Conservation (phyloP, 2,797 vertebrate species). For the Mallotus villosus region DNA sequence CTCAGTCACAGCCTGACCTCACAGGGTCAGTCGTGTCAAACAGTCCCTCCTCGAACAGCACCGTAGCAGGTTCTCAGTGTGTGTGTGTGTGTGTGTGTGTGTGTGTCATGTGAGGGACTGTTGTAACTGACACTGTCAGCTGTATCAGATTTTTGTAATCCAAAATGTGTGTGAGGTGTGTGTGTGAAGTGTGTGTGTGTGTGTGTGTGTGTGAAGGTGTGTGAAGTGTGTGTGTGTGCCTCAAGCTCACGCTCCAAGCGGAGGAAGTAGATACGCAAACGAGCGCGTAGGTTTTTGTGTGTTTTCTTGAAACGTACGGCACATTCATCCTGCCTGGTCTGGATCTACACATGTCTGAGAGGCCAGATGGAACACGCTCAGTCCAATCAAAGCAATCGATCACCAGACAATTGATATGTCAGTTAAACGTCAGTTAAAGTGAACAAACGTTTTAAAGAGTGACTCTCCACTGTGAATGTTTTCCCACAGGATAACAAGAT, state of each 20-base stretch:
- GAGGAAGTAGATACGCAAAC: conserved; percentile 45
- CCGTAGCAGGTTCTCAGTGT: conserved; percentile 46
- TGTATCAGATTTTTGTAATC: background rate
- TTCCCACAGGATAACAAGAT: conserved; percentile 47
- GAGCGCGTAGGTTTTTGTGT: conserved; percentile 58
- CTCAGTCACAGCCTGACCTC: conserved; percentile 7
- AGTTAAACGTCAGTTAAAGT: conserved; percentile 48
- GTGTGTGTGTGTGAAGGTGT: conserved; percentile 15
- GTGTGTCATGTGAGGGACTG: too few species aligned
- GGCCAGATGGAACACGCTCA: conserved; percentile 68
- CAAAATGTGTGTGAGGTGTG: conserved; percentile 10
- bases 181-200: conserved; percentile 18
- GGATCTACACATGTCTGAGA: conserved; percentile 53
- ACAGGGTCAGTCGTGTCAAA: conserved; percentile 2
- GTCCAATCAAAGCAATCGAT: conserved; percentile 63
- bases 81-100: conserved; percentile 26
- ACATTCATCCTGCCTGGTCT: conserved; percentile 53
- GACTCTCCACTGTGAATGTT: conserved; percentile 47
- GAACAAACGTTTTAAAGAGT: conserved; percentile 55
- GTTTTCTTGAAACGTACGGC: conserved; percentile 66
- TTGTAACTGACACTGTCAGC: too few species aligned
- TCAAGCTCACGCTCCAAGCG: conserved; percentile 50
- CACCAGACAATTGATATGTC: conserved; percentile 62
- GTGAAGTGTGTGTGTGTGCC: conserved; percentile 30
- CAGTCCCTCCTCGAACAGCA: conserved; percentile 4